Conservation (phyloP, 92 coral and sea anemone genomes). For the Pocillopora grandis region DNA sequence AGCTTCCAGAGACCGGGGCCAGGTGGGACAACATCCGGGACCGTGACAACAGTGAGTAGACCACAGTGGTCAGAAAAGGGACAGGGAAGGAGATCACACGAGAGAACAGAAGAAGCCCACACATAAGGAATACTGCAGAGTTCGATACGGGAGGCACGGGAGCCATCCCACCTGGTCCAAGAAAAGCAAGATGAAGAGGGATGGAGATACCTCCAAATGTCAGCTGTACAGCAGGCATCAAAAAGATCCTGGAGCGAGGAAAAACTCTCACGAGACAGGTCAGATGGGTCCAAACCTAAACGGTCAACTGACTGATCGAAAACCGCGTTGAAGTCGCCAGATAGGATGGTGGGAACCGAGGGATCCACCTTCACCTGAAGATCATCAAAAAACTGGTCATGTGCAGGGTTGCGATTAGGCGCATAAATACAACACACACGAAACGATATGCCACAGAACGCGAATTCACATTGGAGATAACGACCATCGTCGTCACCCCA, state of each 20-base stretch:
- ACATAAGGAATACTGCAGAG: not conserved
- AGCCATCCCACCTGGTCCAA: constrained; percentile 18
- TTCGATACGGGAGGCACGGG: not conserved
- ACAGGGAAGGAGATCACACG: not conserved
- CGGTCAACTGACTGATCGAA: not conserved
- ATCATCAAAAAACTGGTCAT: not conserved
- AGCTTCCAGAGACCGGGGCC: constrained; percentile 14
- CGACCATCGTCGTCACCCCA: not conserved
- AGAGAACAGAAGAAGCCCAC: not conserved
- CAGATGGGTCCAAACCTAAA: not conserved
- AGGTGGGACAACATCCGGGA: not conserved
- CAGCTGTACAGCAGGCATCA: not conserved
- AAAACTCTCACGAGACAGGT: not conserved
- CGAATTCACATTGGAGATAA: not conserved
- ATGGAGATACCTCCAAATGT: constrained; percentile 12
- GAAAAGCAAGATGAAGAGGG: not conserved
- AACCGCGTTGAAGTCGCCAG: constrained; percentile 21
- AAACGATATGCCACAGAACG: not conserved
- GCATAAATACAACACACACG: not conserved
- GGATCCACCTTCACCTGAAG: not conserved
- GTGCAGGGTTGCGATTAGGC: not conserved
- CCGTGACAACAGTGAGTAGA: not conserved
- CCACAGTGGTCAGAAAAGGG: constrained; percentile 13
- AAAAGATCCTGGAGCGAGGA: not conserved
- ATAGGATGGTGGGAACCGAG: not conserved